Conservation (phyloP, 2,888 invertebrate species). For the Leptopilina myrica region DNA sequence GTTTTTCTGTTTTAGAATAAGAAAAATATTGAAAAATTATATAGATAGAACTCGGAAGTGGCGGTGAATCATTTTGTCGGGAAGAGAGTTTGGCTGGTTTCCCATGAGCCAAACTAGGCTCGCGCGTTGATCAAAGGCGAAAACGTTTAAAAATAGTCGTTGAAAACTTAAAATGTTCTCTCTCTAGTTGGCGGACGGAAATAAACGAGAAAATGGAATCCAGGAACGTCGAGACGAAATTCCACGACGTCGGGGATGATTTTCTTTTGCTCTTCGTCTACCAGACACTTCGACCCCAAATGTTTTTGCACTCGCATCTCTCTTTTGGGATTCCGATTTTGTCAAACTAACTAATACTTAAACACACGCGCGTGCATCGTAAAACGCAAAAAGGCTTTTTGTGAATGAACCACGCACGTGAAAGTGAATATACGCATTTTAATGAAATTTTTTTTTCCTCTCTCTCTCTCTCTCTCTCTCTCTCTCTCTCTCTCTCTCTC, state of each 20-base stretch:
- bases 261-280: slow-evolving; percentile 21
- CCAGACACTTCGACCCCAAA: slow-evolving; percentile 36
- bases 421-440: slow-evolving; percentile 17
- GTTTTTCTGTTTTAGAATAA: slow-evolving; percentile 46
- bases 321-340: slow-evolving; percentile 25
- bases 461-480: too few species aligned
- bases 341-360: slow-evolving; percentile 37
- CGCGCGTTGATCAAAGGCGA: slow-evolving; percentile 67
- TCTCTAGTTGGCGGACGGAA: slow-evolving; percentile 13
- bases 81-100: slow-evolving; percentile 65
- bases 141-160: slow-evolving; percentile 65
- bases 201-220: slow-evolving; percentile 45
- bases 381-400: slow-evolving; percentile 5
- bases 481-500: too few species aligned
- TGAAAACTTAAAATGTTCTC: slow-evolving; percentile 46
- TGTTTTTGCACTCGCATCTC: not conserved
- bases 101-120: slow-evolving; percentile 73
- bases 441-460: not conserved
- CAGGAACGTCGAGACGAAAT: slow-evolving; percentile 33
- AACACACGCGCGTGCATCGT: not conserved
- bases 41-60: slow-evolving; percentile 71
- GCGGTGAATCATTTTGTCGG: slow-evolving; percentile 69
- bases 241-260: slow-evolving; percentile 22
- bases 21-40: slow-evolving; percentile 62
- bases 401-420: slow-evolving; percentile 24